Conservation (phyloP, 2,113 vertebrate species). For the Uropsilus gracilis region DNA sequence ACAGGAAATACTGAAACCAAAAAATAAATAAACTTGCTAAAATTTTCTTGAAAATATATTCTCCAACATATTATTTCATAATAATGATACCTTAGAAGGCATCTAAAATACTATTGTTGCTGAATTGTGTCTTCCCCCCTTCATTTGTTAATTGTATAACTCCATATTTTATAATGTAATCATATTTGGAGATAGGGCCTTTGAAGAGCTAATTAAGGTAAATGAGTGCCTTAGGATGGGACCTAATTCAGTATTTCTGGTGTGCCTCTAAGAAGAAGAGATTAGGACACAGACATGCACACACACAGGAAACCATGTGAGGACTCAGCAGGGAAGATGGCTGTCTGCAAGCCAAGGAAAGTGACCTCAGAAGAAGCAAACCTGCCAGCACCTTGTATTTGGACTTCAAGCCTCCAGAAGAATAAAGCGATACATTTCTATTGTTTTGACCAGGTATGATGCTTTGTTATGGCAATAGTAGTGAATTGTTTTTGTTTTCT, state of each 20-base stretch:
- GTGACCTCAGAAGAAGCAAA: not conserved
- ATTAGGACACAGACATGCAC: not conserved
- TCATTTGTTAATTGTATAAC: not conserved
- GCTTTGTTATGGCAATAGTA: not conserved
- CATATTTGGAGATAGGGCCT: not conserved
- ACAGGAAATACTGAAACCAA: not conserved
- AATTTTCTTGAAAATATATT: constrained; percentile 18
- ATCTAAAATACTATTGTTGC: not conserved
- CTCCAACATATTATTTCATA: not conserved
- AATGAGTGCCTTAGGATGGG: not conserved
- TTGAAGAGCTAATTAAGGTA: not conserved
- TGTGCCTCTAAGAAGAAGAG: not conserved
- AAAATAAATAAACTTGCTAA: constrained; percentile 14
- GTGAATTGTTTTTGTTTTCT: not conserved
- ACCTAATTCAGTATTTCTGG: not conserved
- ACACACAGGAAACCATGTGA: not conserved
- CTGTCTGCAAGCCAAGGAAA: not conserved
- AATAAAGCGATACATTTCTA: not conserved
- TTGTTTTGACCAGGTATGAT: not conserved
- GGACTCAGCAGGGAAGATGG: not conserved
- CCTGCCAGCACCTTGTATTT: not conserved
- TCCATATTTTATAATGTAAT: not conserved
- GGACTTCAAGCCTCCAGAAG: not conserved
- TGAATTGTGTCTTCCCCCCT: not conserved
- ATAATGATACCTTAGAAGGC: not conserved